Evolutionary conservation across 2,113 vertebrate species (phyloP).

Genomic region (Leucoraja erinaceus): DNA sequence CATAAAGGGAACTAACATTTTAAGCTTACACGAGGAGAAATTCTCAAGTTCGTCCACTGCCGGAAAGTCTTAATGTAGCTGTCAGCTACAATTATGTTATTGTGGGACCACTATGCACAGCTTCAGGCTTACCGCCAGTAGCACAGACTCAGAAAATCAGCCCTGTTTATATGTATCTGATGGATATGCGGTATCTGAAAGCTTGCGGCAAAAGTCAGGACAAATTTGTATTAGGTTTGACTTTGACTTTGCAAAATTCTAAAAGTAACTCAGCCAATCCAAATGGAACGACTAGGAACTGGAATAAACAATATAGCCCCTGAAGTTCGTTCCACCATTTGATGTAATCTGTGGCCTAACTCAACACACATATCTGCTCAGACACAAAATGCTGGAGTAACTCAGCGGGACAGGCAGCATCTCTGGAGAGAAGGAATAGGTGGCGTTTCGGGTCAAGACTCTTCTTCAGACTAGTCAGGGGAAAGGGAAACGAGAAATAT

Average conservation of each 20-base stretch:
- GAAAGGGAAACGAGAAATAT: too few relatives aligned
- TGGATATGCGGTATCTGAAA: neutral
- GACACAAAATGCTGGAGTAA: too few relatives aligned
- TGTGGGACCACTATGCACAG: neutral
- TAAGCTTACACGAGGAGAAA: neutral
- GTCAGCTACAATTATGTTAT: neutral
- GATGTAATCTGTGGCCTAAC: too few relatives aligned
- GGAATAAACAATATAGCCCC: too few relatives aligned
- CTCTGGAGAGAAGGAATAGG: too few relatives aligned
- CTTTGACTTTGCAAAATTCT: neutral
- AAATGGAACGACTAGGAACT: neutral
- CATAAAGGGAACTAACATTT: too few relatives aligned
- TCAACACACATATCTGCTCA: too few relatives aligned
- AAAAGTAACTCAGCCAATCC: neutral
- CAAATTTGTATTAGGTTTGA: neutral
- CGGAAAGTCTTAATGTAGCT: neutral
- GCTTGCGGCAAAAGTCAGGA: neutral
- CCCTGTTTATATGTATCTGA: neutral
- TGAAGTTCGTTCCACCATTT: too few relatives aligned
- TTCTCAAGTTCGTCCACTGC: neutral
- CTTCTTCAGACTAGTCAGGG: too few relatives aligned
- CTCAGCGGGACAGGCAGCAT: too few relatives aligned
- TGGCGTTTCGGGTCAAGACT: too few relatives aligned
- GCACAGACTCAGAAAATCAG: neutral
- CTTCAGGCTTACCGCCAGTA: neutral